phyloP scores from a whole-genome alignment of 2,797 vertebrate species.

The Phrynocephalus forsythii region DNA sequence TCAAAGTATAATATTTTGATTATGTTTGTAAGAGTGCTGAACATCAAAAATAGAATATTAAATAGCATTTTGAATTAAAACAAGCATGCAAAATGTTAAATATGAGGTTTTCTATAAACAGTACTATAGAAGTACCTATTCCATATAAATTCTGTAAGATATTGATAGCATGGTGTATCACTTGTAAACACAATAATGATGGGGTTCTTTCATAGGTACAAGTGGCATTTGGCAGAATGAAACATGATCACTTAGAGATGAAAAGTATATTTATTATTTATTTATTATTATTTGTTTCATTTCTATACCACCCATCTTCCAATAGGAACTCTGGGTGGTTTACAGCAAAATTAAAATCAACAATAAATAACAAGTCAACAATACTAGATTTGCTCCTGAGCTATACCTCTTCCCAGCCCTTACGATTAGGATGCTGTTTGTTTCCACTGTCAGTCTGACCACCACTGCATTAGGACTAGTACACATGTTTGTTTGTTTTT shows the following conservation, averaged over 20 bases:
- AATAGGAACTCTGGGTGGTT: no score
- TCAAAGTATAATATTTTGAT: neutral
- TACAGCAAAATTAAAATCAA: no score
- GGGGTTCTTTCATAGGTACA: neutral
- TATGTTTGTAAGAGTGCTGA: neutral
- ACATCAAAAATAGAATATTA: neutral
- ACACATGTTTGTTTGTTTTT: neutral
- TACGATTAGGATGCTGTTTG: neutral
- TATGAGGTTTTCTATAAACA: neutral
- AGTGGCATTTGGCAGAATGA: neutral
- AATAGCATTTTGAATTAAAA: neutral
- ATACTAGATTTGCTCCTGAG: neutral
- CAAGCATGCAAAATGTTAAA: neutral
- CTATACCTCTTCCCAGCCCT: neutral
- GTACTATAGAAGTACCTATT: neutral
- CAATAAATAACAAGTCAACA: no score
- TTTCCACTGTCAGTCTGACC: neutral
- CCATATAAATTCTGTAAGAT: neutral
- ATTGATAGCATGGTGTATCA: neutral
- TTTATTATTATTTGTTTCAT: no score
- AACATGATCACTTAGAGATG: neutral
- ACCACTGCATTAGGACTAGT: neutral
- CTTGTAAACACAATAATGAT: neutral
- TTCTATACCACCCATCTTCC: no score
- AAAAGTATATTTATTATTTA: neutral